Percentiles rank a stretch among this genome's conserved stretches.
Conservation (phyloP, 2,113 vertebrate genomes). For the Emydura subglobosa region DNA sequence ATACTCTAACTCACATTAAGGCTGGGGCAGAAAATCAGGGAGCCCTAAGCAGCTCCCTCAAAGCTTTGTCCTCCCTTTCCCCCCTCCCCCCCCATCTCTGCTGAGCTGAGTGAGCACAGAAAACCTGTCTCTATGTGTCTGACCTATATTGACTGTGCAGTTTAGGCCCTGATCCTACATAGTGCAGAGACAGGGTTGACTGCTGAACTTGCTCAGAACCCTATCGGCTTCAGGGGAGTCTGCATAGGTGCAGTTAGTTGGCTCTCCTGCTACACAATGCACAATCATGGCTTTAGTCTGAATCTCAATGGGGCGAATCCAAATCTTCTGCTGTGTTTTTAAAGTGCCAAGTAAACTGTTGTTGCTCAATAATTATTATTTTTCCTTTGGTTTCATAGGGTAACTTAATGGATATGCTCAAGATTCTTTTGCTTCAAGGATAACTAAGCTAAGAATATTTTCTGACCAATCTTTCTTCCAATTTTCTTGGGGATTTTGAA, state of each 20-base stretch:
- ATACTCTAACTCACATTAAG: neutral
- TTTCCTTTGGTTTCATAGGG: neutral
- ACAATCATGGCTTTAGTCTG: neutral
- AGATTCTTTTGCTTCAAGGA: neutral
- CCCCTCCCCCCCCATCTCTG: rapidly evolving
- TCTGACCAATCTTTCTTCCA: neutral
- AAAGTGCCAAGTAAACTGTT: neutral
- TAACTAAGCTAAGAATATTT: neutral
- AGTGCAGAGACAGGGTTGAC: neutral
- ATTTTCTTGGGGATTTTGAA: neutral
- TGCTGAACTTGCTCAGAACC: neutral
- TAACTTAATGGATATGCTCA: neutral
- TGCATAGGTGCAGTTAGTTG: neutral
- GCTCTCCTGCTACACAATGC: rapidly evolving
- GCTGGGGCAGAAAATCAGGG: neutral
- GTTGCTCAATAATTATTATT: neutral
- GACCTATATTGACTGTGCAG: rapidly evolving
- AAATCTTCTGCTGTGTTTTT: neutral
- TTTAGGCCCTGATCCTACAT: rapidly evolving
- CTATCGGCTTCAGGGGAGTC: neutral
- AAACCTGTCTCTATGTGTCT: rapidly evolving
- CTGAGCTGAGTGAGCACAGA: rapidly evolving
- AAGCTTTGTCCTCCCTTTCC: neutral
- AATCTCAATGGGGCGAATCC: neutral
- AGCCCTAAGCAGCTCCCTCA: rapidly evolving